Base-by-base conservation (phyloP, 2,797 vertebrate genomes). In the Paedocypris micromegethes region DNA sequence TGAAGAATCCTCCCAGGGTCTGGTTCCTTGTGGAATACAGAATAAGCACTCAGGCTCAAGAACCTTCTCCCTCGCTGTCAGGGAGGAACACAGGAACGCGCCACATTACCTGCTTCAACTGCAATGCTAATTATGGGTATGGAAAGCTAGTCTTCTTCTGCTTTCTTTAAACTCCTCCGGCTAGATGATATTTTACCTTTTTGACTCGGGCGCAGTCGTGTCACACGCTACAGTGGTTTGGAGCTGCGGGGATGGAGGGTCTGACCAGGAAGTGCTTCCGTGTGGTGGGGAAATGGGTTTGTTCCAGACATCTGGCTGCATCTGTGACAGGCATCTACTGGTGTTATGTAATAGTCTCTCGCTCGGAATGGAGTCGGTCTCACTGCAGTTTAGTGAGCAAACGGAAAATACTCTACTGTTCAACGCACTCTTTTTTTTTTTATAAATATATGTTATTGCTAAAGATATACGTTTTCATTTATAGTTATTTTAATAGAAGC, bases 201-300 rank as follows among this genome's bases (percentile, higher is more conserved):
- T 51, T 68, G 57, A 59, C 43, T 68, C 47, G 42, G 50, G 39
- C 45, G 8, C 9, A 57, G 46, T 8, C 39, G 5, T 54, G 37
- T 57, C 55, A 45, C 58, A 9, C 2, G 7, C 23, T 3, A 47
- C 40, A 51, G 58, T 57, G 42, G 43, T 38, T 9, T 66, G 3
- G 4, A 45, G 61, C 64, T 61, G 40, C 54, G 58, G 56, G 58
- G 46, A 66, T 57, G 44, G 58, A 63, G 55, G 64, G 7, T 58
- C 37, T 73, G 72, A 76, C 58, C 75, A 73, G 64, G 59, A 76
- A 72, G 61, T 56, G 38, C 56, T 49, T 78, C 40, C 9, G 43
- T 50, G 38, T 73, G 64, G 59, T 66, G 51, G 62, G 46, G 39
- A 23, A 47, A 46, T 53, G 52, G 5, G 59, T 51, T 67, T 51